phyloP scores from a whole-genome alignment of 2,113 vertebrate genomes.

The Brevimyrus niger region DNA sequence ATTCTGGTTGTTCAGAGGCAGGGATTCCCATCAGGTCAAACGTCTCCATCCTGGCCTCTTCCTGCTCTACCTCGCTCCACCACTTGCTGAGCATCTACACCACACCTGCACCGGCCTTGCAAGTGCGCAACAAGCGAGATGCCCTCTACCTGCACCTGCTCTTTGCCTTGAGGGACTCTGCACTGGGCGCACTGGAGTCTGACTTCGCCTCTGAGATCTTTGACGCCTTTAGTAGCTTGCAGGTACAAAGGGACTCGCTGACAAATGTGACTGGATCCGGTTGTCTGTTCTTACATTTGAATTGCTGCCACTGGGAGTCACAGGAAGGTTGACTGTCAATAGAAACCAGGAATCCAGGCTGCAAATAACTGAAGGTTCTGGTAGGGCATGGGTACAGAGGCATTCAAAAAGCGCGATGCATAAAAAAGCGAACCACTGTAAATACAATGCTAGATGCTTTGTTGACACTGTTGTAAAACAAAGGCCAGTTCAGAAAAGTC shows the following conservation, averaged over 20 bases:
- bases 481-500: neutral
- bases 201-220: slow-evolving; percentile 65
- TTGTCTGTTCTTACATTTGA: neutral
- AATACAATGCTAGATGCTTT: neutral
- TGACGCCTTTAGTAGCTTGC: slow-evolving; percentile 63
- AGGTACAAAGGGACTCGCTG: slow-evolving; percentile 41
- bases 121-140: slow-evolving; percentile 53
- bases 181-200: slow-evolving; percentile 67
- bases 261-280: neutral
- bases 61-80: slow-evolving; percentile 35
- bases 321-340: neutral
- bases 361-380: neutral
- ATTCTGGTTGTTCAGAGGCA: slow-evolving; percentile 45
- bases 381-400: neutral
- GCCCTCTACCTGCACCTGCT: slow-evolving; percentile 72
- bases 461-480: neutral
- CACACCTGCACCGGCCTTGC: slow-evolving; percentile 44
- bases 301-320: neutral
- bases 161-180: slow-evolving; percentile 63
- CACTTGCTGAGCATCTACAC: slow-evolving; percentile 59
- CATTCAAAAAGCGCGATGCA: neutral
- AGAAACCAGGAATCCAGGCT: neutral
- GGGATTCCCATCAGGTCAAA: slow-evolving; percentile 59
- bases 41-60: slow-evolving; percentile 49
- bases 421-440: neutral